Evolutionary conservation across 2,797 vertebrate genomes (phyloP), one percentile per base, ranked within the genome.

Genomic region (Coregonus suidteri): DNA sequence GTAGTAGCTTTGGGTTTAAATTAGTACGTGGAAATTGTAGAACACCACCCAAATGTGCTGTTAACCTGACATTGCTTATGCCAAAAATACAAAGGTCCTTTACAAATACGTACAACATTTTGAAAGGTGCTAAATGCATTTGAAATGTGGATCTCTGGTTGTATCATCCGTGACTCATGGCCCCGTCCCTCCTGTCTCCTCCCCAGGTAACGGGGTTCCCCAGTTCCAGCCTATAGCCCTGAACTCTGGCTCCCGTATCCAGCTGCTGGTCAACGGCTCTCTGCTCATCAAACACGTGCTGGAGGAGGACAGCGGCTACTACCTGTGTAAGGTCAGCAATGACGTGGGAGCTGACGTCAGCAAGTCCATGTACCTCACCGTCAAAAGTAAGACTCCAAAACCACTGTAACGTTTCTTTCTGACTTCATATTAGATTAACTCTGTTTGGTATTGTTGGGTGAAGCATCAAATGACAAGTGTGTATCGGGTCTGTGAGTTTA

Each of bases 331-430:
- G 93, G 98, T 99, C 97, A 99, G 98, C 96, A 99, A 99, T 91
- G 97, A 99, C 90, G 98, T 99, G 93, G 98, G 98, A 93, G 97
- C 98, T 72, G 98, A 99, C 91, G 98, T 99, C 96, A 99, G 98
- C 98, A 99, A 99, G 95, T 99, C 97, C 96, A 99, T 99, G 98
- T 99, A 98, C 95, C 97, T 99, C 96, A 99, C 97, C 81, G 96
- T 97, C 88, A 97, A 97, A 96, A 97, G 96, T 97, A 97, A 96
- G 96, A 35, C 53, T 35, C 54, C n/a, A n/a, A n/a, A 13, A 20
- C 11, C 16, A n/a, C 1, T 51, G n/a, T 14, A 13, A 51, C 15
- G 25, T 31, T 52, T 9, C 15, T 82, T 66, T 67, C 73, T 30
- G 35, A 15, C 3, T 77, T 67, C 41, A 9, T 47, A 47, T 47